Percentiles rank a stretch among this genome's conserved stretches.
Conservation (phyloP, 1,140 invertebrate species). For the Tetramorium parvispinum region DNA sequence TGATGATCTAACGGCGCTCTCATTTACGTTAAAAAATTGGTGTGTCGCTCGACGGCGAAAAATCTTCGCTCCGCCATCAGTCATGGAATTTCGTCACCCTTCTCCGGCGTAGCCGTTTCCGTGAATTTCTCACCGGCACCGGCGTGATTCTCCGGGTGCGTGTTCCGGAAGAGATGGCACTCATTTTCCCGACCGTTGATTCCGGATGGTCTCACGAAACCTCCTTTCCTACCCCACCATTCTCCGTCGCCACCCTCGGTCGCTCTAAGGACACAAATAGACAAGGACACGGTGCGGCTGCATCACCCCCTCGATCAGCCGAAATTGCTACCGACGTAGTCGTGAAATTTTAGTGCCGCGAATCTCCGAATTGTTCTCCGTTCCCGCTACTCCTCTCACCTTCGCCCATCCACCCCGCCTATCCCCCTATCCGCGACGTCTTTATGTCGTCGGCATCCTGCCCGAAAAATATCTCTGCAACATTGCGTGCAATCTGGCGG, state of each 20-base stretch:
- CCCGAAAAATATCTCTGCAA: conserved; percentile 53
- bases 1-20: conserved; percentile 40
- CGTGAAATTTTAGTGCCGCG: conserved; percentile 79
- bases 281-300: conserved; percentile 58
- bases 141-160: conserved; percentile 71
- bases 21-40: conserved; percentile 45
- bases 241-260: conserved; percentile 26
- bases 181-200: conserved; percentile 84
- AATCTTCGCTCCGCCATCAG: conserved; percentile 40
- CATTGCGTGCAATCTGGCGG: conserved; percentile 29
- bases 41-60: neutral
- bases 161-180: conserved; percentile 82
- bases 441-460: conserved; percentile 53
- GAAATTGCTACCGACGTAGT: conserved; percentile 78
- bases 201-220: conserved; percentile 75
- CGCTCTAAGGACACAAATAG: conserved; percentile 55
- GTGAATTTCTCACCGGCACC: conserved; percentile 62
- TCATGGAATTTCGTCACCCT: conserved; percentile 70
- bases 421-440: neutral
- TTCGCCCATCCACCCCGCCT: neutral
- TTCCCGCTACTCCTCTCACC: conserved; percentile 11
- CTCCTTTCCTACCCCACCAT: conserved; percentile 42
- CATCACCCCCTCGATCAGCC: conserved; percentile 73
- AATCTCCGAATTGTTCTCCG: conserved; percentile 71
- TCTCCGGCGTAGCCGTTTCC: conserved; percentile 1